Evolutionary conservation across 2,797 vertebrate species (phyloP).

Genomic region (Lerista edwardsae): DNA sequence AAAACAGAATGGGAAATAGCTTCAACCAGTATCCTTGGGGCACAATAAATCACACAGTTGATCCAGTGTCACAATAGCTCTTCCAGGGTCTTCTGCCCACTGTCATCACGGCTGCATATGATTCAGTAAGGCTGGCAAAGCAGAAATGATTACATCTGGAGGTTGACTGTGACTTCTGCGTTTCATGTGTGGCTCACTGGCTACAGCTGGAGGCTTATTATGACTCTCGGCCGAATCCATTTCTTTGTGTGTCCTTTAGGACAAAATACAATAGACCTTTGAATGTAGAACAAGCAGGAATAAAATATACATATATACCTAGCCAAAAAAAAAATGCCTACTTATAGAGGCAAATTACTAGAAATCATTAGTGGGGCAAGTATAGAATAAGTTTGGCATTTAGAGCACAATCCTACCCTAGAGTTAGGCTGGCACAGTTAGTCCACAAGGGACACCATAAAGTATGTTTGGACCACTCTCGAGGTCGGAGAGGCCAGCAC

Average conservation of each 20-base stretch:
- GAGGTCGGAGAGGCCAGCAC: too few species aligned
- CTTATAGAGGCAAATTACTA: too few species aligned
- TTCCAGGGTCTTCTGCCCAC: too few species aligned
- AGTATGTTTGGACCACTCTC: too few species aligned
- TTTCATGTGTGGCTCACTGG: slow-evolving; percentile 17
- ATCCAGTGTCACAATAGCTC: neutral
- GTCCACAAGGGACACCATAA: too few species aligned
- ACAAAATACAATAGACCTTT: neutral
- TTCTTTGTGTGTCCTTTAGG: neutral
- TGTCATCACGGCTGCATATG: neutral
- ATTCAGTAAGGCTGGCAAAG: slow-evolving; percentile 4
- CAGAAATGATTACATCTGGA: slow-evolving; percentile 46
- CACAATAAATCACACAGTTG: neutral
- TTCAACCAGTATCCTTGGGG: neutral
- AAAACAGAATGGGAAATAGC: neutral
- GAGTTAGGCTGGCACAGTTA: too few species aligned
- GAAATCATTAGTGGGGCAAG: too few species aligned
- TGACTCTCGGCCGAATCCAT: slow-evolving; percentile 49
- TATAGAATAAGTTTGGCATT: too few species aligned
- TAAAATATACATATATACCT: slow-evolving; percentile 13
- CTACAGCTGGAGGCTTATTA: neutral
- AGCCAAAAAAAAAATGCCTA: too few species aligned
- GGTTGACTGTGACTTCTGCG: slow-evolving; percentile 30
- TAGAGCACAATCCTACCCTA: too few species aligned
- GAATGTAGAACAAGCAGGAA: neutral